phyloP scores from a whole-genome alignment of 2,888 invertebrate species.

The Calameuta filiformis region DNA sequence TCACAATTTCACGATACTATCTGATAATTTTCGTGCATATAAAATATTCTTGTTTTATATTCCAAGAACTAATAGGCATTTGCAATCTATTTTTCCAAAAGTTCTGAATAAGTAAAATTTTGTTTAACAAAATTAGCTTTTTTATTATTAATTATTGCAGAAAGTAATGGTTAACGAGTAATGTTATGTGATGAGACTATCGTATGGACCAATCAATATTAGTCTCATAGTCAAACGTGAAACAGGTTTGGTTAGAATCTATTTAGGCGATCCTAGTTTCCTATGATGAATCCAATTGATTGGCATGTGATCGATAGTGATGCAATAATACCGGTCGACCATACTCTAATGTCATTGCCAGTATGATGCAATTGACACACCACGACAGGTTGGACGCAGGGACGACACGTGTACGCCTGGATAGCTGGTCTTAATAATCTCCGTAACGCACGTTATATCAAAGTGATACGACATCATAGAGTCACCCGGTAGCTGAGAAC shows the following conservation, averaged over 20 bases:
- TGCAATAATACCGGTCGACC: background rate
- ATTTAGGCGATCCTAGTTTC: background rate
- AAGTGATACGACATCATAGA: background rate
- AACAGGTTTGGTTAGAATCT: background rate
- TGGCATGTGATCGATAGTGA: background rate
- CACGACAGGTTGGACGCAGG: background rate
- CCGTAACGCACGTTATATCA: background rate
- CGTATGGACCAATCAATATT: background rate
- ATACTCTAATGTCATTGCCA: background rate
- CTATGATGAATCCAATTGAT: background rate
- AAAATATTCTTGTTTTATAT: too few species aligned
- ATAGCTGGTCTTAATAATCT: background rate
- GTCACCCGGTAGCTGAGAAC: background rate
- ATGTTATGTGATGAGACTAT: background rate
- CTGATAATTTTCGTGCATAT: background rate
- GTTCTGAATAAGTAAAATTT: background rate
- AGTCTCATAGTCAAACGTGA: background rate
- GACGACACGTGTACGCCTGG: background rate
- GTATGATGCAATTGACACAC: background rate
- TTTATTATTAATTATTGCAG: background rate
- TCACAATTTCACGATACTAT: background rate
- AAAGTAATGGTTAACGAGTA: background rate
- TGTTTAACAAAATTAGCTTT: background rate
- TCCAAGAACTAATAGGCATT: too few species aligned
- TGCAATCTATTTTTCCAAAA: background rate